Evolutionary conservation across 92 coral and sea anemone genomes (phyloP), one percentile per base, ranked within the genome.

Genomic region (Bergia sp.): DNA sequence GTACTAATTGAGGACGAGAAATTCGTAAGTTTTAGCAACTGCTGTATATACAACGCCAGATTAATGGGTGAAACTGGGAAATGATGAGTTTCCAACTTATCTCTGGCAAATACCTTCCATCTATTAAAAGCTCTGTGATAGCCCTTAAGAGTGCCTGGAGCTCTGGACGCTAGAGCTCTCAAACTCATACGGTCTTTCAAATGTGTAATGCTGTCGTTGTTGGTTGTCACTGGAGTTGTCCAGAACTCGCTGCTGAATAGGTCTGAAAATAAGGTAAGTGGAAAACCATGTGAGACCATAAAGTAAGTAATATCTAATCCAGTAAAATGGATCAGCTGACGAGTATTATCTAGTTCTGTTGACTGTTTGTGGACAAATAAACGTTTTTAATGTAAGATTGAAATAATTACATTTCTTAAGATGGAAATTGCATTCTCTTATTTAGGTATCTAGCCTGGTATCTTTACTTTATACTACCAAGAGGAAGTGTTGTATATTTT

Each of bases 41-140:
- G 47, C 82, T 86, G 89, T 76, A 87, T 38, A 55, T 58, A 89
- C 91, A 89, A 40, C 55, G 91, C 88, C 39, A 83, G 73, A 58
- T 81, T 13, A 12, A 84, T 1, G 64, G 89, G 82, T 49, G 40
- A 44, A 71, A 83, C 86, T 40, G 93, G 89, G 18, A 91, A 73
- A 12, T 37, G 43, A 7, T 45, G 58, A 36, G 45, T 21, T 7
- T 87, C 58, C 6, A 38, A 21, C 20, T 5, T 40, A 11, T 90
- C 84, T 42, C 3, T 72, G 1, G 91, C 91, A 13, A 91, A 91
- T 18, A 39, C 42, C 66, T 88, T 91, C 93, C 91, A 88, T 84
- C 76, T 88, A 7, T 69, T 83, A 53, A 84, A 87, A 37, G 86
- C 90, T 6, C 91, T 55, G 37, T 66, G 42, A 44, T 91, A 91